phyloP scores from a whole-genome alignment of 2,113 vertebrate species.

The Xenus cinereus region DNA sequence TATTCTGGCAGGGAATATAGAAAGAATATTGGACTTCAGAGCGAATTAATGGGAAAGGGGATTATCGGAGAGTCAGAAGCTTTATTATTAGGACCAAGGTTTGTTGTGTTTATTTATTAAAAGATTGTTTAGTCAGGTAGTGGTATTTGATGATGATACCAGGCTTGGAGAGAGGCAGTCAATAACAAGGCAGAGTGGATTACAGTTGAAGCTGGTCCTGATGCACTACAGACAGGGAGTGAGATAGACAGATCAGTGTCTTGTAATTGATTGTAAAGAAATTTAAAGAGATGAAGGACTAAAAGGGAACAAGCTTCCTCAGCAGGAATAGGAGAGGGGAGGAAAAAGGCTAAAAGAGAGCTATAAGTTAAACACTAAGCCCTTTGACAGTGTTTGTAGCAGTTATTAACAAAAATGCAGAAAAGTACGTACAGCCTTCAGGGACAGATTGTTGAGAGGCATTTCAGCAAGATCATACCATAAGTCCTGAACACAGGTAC shows the following conservation, averaged over 20 bases:
- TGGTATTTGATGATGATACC: slow-evolving; percentile 27
- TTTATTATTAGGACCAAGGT: slow-evolving; percentile 19
- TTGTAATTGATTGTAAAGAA: slow-evolving; percentile 56
- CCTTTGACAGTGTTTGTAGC: not conserved
- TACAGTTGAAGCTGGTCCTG: slow-evolving; percentile 35
- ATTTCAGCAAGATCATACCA: not conserved
- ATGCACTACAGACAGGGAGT: not conserved
- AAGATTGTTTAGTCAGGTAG: slow-evolving; percentile 10
- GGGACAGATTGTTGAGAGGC: not conserved
- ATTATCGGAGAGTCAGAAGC: not conserved
- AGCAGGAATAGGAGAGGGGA: not conserved
- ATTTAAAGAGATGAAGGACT: slow-evolving; percentile 26
- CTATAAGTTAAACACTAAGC: not conserved
- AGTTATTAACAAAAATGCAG: not conserved
- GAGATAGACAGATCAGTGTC: slow-evolving; percentile 39
- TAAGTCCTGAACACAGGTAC: not conserved
- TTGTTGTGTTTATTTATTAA: slow-evolving; percentile 50
- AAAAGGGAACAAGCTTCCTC: not conserved
- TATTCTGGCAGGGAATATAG: not conserved
- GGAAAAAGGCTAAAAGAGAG: not conserved
- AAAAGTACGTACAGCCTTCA: not conserved
- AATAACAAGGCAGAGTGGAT: slow-evolving; percentile 55
- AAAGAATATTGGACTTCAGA: not conserved
- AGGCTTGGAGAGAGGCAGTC: slow-evolving; percentile 12
- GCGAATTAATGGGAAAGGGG: not conserved